These are phyloP conservation scores for Tinea pellionella DNA, from an alignment of 2,888 invertebrate genomes.

Conservation along the genomic window DNA sequence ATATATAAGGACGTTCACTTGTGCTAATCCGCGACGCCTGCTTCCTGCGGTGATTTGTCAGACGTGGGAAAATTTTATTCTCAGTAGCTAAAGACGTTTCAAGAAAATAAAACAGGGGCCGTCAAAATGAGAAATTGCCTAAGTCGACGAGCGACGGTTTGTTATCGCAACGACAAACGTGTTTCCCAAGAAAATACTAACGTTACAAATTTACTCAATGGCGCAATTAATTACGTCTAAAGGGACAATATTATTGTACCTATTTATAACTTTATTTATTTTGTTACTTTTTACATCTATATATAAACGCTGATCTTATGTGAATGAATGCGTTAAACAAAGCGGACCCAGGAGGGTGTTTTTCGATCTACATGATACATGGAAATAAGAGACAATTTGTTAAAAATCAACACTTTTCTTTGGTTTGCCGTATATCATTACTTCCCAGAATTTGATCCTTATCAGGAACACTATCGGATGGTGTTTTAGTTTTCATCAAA, in stretches of 20 bases:
- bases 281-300: too few relatives aligned
- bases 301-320: too few relatives aligned
- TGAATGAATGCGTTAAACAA: too few relatives aligned
- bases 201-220: constrained; percentile 1
- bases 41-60: constrained; percentile 15
- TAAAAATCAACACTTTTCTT: too few relatives aligned
- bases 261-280: too few relatives aligned
- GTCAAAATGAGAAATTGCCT: constrained; percentile 12
- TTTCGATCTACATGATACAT: too few relatives aligned
- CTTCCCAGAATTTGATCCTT: too few relatives aligned
- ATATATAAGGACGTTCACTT: neutral
- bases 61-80: constrained; percentile 14
- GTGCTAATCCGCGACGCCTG: constrained; percentile 9
- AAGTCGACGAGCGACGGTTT: constrained; percentile 7
- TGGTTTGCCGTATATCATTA: too few relatives aligned
- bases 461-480: too few relatives aligned
- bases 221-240: neutral
- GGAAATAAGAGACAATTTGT: too few relatives aligned
- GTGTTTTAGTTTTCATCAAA: too few relatives aligned
- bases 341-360: too few relatives aligned
- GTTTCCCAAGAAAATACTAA: constrained; percentile 4
- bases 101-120: constrained; percentile 8
- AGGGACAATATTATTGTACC: neutral
- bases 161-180: constrained; percentile 2
- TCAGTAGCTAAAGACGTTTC: constrained; percentile 12